These are phyloP conservation scores for Panzeria rudis DNA, from an alignment of 2,888 invertebrate species.

Conservation along the genomic window DNA sequence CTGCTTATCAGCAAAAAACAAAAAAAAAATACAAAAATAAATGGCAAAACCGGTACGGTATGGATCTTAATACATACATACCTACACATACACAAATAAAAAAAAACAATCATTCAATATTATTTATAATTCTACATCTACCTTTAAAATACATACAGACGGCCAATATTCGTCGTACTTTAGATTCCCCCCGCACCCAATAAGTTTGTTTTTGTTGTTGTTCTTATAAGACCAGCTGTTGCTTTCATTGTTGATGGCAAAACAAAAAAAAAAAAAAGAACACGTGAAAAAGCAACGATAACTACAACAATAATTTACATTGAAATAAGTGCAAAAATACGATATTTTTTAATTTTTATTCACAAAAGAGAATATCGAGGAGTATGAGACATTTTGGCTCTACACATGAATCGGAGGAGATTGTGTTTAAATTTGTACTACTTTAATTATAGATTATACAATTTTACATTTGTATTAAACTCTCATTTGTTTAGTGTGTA, in stretches of 20 bases:
- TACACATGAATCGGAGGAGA: slow-evolving; percentile 10
- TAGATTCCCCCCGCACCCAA: no score
- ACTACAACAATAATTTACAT: slow-evolving; percentile 16
- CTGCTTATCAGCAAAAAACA: slow-evolving; percentile 9
- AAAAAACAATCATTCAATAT: slow-evolving; percentile 6
- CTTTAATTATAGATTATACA: background rate
- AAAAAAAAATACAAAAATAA: background rate
- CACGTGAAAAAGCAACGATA: slow-evolving; percentile 10
- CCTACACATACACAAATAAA: no score
- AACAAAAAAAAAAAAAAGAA: background rate
- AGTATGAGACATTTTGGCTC: slow-evolving; percentile 31
- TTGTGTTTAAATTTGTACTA: background rate
- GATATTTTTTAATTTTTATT: slow-evolving; percentile 21
- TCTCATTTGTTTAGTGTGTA: no score
- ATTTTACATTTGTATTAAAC: no score
- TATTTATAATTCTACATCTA: slow-evolving; percentile 7
- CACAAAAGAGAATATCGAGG: slow-evolving; percentile 1
- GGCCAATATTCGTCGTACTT: slow-evolving; percentile 1
- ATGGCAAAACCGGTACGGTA: background rate
- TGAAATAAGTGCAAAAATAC: slow-evolving; percentile 19
- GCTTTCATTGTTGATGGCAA: background rate
- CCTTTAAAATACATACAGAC: slow-evolving; percentile 1
- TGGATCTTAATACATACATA: background rate
- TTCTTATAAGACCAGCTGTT: slow-evolving; percentile 13
- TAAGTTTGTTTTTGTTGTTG: background rate